Evolutionary conservation across 2,888 invertebrate species (phyloP).

Genomic region (Acrocyrtus sp.): DNA sequence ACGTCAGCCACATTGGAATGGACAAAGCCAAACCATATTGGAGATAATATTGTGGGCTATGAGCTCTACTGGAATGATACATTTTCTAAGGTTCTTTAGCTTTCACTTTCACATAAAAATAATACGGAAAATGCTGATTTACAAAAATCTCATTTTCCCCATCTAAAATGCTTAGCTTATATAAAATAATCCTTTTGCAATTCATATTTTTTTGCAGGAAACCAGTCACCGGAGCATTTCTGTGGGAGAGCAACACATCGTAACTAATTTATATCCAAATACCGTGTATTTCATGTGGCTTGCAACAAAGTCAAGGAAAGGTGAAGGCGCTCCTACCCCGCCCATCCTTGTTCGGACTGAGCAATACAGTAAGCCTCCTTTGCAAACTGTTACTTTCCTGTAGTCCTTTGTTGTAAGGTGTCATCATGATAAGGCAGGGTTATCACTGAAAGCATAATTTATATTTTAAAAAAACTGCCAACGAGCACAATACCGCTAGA

Average conservation of each 20-base stretch:
- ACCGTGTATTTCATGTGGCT: slow-evolving; percentile 97
- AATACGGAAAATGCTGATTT: too few relatives aligned
- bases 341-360: slow-evolving; percentile 94
- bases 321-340: slow-evolving; percentile 95
- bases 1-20: slow-evolving; percentile 91
- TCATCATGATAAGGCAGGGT: too few relatives aligned
- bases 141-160: not conserved
- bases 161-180: not conserved
- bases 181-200: not conserved
- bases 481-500: too few relatives aligned
- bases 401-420: not conserved
- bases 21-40: slow-evolving; percentile 90
- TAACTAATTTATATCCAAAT: slow-evolving; percentile 93
- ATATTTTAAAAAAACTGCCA: too few relatives aligned
- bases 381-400: too few relatives aligned
- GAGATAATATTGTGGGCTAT: slow-evolving; percentile 93
- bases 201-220: slow-evolving; percentile 68
- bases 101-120: not conserved
- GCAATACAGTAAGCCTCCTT: slow-evolving; percentile 89
- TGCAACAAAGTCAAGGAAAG: slow-evolving; percentile 90
- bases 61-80: slow-evolving; percentile 98
- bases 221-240: slow-evolving; percentile 86
- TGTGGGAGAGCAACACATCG: slow-evolving; percentile 84
- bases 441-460: too few relatives aligned
- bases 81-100: slow-evolving; percentile 80